Evolutionary conservation across 2,888 invertebrate genomes (phyloP).

Genomic region (Epinotia bilunana): DNA sequence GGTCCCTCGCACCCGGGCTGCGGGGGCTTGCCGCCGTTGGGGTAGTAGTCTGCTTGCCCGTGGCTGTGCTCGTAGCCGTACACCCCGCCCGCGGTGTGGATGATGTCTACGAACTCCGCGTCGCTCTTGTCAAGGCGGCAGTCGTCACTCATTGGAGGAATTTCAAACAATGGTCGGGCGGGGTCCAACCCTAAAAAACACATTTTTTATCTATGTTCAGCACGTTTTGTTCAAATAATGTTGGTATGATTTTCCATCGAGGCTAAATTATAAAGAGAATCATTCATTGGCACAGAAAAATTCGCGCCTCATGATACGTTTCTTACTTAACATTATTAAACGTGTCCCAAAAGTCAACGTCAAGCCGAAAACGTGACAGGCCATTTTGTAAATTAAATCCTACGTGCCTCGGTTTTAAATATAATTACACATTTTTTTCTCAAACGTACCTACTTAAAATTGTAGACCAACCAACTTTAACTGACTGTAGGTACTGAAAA

Average conservation of each 20-base stretch:
- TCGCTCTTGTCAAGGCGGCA: conserved; percentile 85
- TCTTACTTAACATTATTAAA: too few species aligned
- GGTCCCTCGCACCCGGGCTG: conserved; percentile 88
- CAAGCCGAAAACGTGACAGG: too few species aligned
- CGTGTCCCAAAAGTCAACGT: too few species aligned
- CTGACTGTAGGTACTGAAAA: too few species aligned
- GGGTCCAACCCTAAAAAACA: conserved; percentile 84
- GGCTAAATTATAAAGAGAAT: neutral
- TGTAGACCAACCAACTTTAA: too few species aligned
- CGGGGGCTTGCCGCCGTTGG: conserved; percentile 87
- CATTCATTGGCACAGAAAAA: neutral
- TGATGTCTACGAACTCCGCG: conserved; percentile 89
- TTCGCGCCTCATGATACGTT: too few species aligned
- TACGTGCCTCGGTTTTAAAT: too few species aligned
- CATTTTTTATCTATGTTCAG: neutral
- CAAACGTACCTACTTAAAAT: too few species aligned
- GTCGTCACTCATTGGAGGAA: conserved; percentile 65
- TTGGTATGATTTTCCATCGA: too few species aligned
- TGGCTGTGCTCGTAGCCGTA: conserved; percentile 85
- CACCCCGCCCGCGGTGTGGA: conserved; percentile 89
- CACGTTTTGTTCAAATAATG: too few species aligned
- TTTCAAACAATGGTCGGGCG: conserved; percentile 86
- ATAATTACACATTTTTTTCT: too few species aligned
- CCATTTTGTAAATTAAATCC: too few species aligned
- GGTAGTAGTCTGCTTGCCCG: conserved; percentile 90